Percentiles rank a stretch among this genome's conserved stretches.
phyloP scores from a whole-genome alignment of 2,888 invertebrate species.

The Lepidonotus clava region DNA sequence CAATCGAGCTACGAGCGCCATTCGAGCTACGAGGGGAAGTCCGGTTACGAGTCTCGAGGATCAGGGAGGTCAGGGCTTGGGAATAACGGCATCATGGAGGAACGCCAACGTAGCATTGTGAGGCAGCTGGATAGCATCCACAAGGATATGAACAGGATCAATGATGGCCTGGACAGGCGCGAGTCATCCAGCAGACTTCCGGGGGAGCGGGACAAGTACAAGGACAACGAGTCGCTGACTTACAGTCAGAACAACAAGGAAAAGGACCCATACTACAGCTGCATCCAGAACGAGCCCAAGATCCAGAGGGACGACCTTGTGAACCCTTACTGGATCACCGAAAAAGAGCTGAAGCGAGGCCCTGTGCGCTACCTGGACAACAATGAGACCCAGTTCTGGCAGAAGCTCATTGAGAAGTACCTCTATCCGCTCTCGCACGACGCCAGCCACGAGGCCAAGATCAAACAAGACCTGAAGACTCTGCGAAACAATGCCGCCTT shows the following conservation, averaged over 20 bases:
- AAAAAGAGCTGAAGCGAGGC: constrained; percentile 81
- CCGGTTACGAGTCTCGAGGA: constrained; percentile 44
- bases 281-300: constrained; percentile 62
- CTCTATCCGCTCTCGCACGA: constrained; percentile 96
- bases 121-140: constrained; percentile 65
- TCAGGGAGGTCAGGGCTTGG: constrained; percentile 49
- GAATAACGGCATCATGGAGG: constrained; percentile 61
- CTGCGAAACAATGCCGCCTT: constrained; percentile 76
- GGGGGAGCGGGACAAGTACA: constrained; percentile 52
- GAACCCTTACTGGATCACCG: constrained; percentile 73
- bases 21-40: constrained; percentile 36
- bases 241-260: constrained; percentile 57
- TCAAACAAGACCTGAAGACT: constrained; percentile 71
- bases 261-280: constrained; percentile 63
- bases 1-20: constrained; percentile 53
- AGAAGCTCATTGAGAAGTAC: constrained; percentile 92
- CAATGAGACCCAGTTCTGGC: constrained; percentile 95
- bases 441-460: constrained; percentile 83
- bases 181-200: neutral
- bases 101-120: constrained; percentile 64
- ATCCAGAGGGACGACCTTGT: constrained; percentile 68
- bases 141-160: constrained; percentile 60
- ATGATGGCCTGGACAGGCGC: constrained; percentile 28
- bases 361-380: constrained; percentile 90
- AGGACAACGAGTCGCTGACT: constrained; percentile 61